Evolutionary conservation across 2,113 vertebrate genomes (phyloP), one percentile per base, ranked within the genome.

Genomic region (Ceyx cyanopectus): DNA sequence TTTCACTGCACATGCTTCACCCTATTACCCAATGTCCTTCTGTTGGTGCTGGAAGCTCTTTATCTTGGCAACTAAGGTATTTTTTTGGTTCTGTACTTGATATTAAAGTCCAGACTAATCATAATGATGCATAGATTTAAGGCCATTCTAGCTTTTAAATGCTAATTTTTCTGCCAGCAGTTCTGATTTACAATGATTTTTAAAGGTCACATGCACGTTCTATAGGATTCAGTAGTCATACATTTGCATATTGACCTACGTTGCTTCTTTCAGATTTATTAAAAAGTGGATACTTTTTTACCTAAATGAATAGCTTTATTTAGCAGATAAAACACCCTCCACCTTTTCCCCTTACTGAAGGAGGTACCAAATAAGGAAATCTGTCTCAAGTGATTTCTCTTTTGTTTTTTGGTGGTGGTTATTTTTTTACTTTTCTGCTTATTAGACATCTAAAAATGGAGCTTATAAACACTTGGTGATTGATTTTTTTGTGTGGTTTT

Each of bases 121-220:
- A 98, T 97, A 97, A 93, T 97, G 97, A 98, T 98, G 96, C 96
- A 97, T 96, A 97, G 97, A 98, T 96, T 97, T 98, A 98, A 99
- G 98, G 98, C 98, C 98, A 98, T 95, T 96, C 94, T 97, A 94
- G 97, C 97, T 98, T 98, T 97, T 97, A 98, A 98, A 98, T 98
- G 98, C 97, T 98, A 98, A 99, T 98, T 98, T 97, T 98, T 98
- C 98, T 98, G 97, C 98, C 98, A 98, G 98, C 89, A 97, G 95
- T 98, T 97, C 98, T 98, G 97, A 98, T 98, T 98, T 98, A 96
- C 96, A 96, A 93, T 96, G 88, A 90, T 95, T 98, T 97, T 97
- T 98, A 98, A 98, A 98, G 98, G 98, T 97, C 97, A 98, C 34
- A 54, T n/a, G 48, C 97, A 90, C 86, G 85, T 98, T 98, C 96